Conservation (phyloP, 2,113 vertebrate genomes). For the Pagrus major region DNA sequence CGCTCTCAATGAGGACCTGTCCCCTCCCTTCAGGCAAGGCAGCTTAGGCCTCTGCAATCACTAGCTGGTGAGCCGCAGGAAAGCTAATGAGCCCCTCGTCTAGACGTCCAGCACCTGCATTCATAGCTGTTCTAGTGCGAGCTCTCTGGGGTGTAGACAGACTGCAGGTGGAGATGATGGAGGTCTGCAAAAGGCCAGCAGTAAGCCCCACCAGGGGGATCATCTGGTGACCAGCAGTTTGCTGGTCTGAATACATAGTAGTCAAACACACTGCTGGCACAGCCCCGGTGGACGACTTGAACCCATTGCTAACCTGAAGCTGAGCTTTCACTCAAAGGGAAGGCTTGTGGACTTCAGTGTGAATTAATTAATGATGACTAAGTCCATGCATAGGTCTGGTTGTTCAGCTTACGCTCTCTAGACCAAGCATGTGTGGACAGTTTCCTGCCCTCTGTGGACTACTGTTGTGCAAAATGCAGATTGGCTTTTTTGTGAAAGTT, state of each 20-base stretch:
- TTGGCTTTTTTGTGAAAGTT: slow-evolving; percentile 37
- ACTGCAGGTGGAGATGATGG: slow-evolving; percentile 78
- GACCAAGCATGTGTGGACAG: slow-evolving; percentile 18
- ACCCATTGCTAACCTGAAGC: slow-evolving; percentile 56
- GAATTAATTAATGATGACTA: slow-evolving; percentile 66
- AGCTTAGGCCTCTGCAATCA: slow-evolving; percentile 83
- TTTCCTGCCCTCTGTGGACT: slow-evolving; percentile 17
- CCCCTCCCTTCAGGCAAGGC: slow-evolving; percentile 78
- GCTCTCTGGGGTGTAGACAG: slow-evolving; percentile 63
- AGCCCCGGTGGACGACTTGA: slow-evolving; percentile 55
- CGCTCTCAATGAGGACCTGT: slow-evolving; percentile 84
- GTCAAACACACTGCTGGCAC: slow-evolving; percentile 37
- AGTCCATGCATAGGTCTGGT: slow-evolving; percentile 53
- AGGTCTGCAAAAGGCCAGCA: slow-evolving; percentile 76
- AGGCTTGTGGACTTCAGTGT: slow-evolving; percentile 44
- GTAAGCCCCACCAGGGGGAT: slow-evolving; percentile 63
- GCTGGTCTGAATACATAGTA: slow-evolving; percentile 72
- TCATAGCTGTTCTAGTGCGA: slow-evolving; percentile 58
- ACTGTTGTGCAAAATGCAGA: slow-evolving; percentile 46
- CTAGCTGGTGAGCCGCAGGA: slow-evolving; percentile 80
- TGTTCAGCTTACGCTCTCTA: slow-evolving; percentile 28
- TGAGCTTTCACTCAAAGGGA: slow-evolving; percentile 50
- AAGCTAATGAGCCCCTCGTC: slow-evolving; percentile 86
- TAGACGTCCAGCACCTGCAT: slow-evolving; percentile 84
- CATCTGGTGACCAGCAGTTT: slow-evolving; percentile 68